These are phyloP conservation scores for Clivina fossor DNA, from an alignment of 2,888 invertebrate genomes.

Conservation along the genomic window DNA sequence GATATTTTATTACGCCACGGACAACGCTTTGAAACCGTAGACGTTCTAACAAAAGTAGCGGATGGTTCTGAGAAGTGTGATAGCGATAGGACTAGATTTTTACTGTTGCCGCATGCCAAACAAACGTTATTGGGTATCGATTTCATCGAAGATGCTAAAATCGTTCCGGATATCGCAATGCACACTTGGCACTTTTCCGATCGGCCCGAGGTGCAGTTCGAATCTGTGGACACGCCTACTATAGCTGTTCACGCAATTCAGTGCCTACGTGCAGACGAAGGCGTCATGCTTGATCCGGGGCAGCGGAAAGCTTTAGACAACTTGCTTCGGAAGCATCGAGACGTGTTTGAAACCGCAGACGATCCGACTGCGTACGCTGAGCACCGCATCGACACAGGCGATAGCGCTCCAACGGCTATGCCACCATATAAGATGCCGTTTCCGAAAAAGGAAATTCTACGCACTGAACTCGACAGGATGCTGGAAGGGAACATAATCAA, in stretches of 20 bases:
- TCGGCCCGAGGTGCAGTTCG: background rate
- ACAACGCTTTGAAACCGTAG: background rate
- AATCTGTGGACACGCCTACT: background rate
- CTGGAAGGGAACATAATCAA: no score
- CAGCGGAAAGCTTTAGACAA: background rate
- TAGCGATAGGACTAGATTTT: background rate
- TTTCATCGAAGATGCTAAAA: background rate
- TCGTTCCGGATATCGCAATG: background rate
- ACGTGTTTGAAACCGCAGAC: conserved; percentile 5
- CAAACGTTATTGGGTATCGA: conserved; percentile 9
- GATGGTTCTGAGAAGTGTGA: background rate
- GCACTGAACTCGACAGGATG: no score
- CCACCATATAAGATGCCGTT: no score
- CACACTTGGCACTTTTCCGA: background rate
- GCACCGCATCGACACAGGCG: no score
- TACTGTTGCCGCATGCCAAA: background rate
- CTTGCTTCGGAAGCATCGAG: background rate
- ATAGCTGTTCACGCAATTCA: background rate
- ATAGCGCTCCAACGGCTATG: no score
- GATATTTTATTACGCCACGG: background rate
- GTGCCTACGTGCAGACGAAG: conserved; percentile 16
- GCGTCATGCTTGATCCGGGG: background rate
- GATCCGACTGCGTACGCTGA: conserved; percentile 10
- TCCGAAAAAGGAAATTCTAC: no score
- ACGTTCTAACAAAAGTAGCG: background rate